Base-by-base conservation (phyloP, 2,888 invertebrate species). In the Tuta absoluta region DNA sequence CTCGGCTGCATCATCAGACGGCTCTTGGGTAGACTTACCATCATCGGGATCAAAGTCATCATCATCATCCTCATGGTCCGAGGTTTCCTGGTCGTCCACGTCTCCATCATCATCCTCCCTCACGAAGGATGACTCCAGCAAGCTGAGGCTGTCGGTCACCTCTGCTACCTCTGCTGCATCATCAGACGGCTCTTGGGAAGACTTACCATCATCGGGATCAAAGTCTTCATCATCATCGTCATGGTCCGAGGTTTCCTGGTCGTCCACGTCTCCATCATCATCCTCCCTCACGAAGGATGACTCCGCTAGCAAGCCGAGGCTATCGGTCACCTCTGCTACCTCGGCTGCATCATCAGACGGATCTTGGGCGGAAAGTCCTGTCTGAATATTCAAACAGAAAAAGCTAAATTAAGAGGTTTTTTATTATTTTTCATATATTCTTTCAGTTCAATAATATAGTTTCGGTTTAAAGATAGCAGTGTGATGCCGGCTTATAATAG, bases 281-380 rank as follows among this genome's bases (percentile, higher is more conserved):
- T 89, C 87, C 10, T 84, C 83, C 68, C 85, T 76, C 1, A 85
- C 74, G 24, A 85, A 77, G 0, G 81, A 82, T 0, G 87, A 85
- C 71, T 90, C 92, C 0, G 91, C 87, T n/a, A 92, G 67, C 14
- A 92, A 71, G 0, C 88, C 91, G 0, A 92, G 76, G 60, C 82
- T 86, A 64, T 92, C 92, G 0, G 81, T 72, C 1, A 80, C 71
- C 62, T 85, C 84, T 10, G 81, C 77, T 1, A 73, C 68, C 37
- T 81, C 81, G 67, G 81, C 77, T 2, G 73, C 68, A 38, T 81
- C 81, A 68, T 74, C 74, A 0, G 71, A 67, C 5, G 24, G 14
- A 10, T 38, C 38, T 28, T 28, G 24, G 24, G 19, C 0, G 10
- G 17, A n/a, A 4, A 12, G 14, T 24, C 7, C 19, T 49, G 33